A percentile compares a stretch with the other conserved stretches of the same genome.
Evolutionary conservation across 2,113 vertebrate genomes (phyloP).

Genomic region (Hypanus sabinus): DNA sequence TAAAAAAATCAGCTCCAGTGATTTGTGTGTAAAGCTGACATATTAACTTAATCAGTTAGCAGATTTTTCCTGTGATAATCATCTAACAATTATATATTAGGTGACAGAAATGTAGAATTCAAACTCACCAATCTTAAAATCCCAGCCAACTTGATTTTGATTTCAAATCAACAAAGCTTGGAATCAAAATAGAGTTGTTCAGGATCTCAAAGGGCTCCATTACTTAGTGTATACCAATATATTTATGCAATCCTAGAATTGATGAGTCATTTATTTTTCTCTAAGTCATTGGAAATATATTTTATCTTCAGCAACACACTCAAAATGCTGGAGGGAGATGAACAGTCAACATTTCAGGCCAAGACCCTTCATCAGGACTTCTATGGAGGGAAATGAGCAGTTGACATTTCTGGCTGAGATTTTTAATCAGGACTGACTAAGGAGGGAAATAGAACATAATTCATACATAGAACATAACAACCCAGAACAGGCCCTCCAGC

Average conservation of each 20-base stretch:
- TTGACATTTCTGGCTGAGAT: too few relatives aligned
- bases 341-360: too few relatives aligned
- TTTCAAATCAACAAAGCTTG: not conserved
- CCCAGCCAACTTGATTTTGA: not conserved
- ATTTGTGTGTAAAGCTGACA: conserved; percentile 2
- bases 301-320: too few relatives aligned
- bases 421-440: too few relatives aligned
- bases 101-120: not conserved
- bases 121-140: too few relatives aligned
- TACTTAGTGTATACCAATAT: not conserved
- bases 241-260: conserved; percentile 1
- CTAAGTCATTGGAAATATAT: not conserved
- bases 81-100: not conserved
- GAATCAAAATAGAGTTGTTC: not conserved
- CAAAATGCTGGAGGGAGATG: too few relatives aligned
- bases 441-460: too few relatives aligned
- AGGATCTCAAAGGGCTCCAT: not conserved
- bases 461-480: too few relatives aligned
- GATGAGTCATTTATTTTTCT: not conserved
- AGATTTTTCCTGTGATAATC: not conserved
- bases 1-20: not conserved
- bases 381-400: too few relatives aligned
- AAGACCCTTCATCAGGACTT: too few relatives aligned
- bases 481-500: too few relatives aligned
- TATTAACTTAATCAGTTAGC: not conserved